Evolutionary conservation across 1,140 invertebrate species (phyloP).

Genomic region (Galleria mellonella): DNA sequence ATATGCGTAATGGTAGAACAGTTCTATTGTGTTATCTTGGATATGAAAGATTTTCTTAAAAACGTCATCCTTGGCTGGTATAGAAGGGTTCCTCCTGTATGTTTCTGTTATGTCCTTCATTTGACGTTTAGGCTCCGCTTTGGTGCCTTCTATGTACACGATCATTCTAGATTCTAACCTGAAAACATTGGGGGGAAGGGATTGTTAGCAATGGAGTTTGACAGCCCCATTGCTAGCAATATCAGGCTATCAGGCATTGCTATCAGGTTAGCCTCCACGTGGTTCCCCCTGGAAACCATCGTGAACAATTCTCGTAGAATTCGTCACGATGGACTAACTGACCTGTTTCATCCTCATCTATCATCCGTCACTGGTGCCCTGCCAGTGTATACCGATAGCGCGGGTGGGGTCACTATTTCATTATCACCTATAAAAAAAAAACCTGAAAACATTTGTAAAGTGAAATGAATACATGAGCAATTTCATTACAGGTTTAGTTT

Average conservation of each 20-base stretch:
- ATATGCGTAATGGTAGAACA: slow-evolving; percentile 81
- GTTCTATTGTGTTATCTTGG: slow-evolving; percentile 76
- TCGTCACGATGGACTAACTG: too few species aligned
- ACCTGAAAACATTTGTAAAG: too few species aligned
- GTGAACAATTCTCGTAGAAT: too few species aligned
- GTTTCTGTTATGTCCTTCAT: slow-evolving; percentile 75
- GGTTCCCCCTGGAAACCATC: too few species aligned
- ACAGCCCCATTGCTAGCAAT: not conserved
- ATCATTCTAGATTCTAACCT: slow-evolving; percentile 50
- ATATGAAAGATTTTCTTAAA: slow-evolving; percentile 79
- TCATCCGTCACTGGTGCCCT: too few species aligned
- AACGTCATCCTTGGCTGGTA: slow-evolving; percentile 77
- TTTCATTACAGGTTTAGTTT: too few species aligned
- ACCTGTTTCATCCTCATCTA: too few species aligned
- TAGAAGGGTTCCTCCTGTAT: slow-evolving; percentile 74
- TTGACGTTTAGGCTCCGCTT: slow-evolving; percentile 46
- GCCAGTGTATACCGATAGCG: too few species aligned
- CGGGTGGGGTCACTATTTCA: too few species aligned
- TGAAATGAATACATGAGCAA: too few species aligned
- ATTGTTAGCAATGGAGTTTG: not conserved
- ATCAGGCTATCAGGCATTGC: slow-evolving; percentile 74
- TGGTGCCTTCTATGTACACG: slow-evolving; percentile 44
- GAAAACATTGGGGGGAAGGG: slow-evolving; percentile 13
- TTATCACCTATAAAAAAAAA: too few species aligned
- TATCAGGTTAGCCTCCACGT: slow-evolving; percentile 78